These are phyloP conservation scores for Erpornis zantholeuca DNA, from an alignment of 2,113 vertebrate species.

Conservation along the genomic window DNA sequence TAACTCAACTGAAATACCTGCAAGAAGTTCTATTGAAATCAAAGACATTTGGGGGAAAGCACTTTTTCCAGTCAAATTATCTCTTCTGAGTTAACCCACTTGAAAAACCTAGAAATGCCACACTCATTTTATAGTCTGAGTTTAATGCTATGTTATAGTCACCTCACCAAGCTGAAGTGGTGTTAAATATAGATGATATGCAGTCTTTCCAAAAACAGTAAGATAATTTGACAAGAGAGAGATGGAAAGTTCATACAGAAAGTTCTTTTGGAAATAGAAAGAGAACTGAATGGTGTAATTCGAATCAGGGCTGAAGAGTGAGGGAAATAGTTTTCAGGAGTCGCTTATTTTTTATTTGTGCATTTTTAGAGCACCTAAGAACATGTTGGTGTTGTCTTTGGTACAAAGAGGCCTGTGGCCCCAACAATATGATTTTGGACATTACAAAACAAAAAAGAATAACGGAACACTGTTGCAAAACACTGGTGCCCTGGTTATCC, in stretches of 20 bases:
- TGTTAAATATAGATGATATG: slow-evolving; percentile 59
- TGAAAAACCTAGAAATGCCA: slow-evolving; percentile 58
- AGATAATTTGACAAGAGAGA: slow-evolving; percentile 40
- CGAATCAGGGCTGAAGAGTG: not conserved
- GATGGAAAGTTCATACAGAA: slow-evolving; percentile 36
- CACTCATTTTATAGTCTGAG: slow-evolving; percentile 34
- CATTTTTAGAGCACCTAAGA: not conserved
- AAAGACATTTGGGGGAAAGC: not conserved
- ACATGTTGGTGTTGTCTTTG: not conserved
- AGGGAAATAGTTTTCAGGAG: not conserved
- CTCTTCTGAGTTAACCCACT: slow-evolving; percentile 12
- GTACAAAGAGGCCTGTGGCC: not conserved
- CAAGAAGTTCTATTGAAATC: not conserved
- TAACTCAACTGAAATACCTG: not conserved
- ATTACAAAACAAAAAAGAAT: not conserved
- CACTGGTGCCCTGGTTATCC: not conserved
- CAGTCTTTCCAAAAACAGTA: slow-evolving; percentile 42
- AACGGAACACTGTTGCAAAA: not conserved
- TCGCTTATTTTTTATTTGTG: not conserved
- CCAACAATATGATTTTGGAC: not conserved
- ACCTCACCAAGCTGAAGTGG: slow-evolving; percentile 42
- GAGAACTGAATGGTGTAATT: not conserved
- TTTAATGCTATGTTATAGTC: slow-evolving; percentile 54
- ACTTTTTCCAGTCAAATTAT: slow-evolving; percentile 40
- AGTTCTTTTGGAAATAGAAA: not conserved